Conservation (phyloP, 2,113 vertebrate genomes). For the Varanus salvator region DNA sequence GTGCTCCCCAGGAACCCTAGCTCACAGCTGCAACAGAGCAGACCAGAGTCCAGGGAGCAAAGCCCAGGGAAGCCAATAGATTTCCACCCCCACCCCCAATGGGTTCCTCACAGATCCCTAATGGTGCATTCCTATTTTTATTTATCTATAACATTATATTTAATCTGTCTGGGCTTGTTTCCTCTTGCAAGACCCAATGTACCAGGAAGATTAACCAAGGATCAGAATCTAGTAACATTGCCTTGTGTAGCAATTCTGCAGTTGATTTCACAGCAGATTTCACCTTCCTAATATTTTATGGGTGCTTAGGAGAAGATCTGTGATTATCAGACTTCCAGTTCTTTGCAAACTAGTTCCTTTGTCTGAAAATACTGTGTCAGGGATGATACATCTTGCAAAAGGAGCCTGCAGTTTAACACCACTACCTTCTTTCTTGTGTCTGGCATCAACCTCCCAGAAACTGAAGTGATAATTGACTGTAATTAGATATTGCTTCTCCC, state of each 20-base stretch:
- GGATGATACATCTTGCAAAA: background rate
- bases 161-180: too few relatives aligned
- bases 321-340: background rate
- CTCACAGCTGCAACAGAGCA: too few relatives aligned
- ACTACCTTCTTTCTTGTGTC: background rate
- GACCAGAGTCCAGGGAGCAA: too few relatives aligned
- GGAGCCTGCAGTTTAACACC: background rate
- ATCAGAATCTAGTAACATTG: background rate
- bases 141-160: too few relatives aligned
- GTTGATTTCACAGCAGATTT: background rate
- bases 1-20: too few relatives aligned
- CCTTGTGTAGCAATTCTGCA: background rate
- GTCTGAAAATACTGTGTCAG: background rate
- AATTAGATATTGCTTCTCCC: background rate
- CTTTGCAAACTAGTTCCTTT: background rate
- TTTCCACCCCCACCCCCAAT: too few relatives aligned
- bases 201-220: background rate
- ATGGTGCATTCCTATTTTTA: too few relatives aligned
- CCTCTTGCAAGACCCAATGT: too few relatives aligned
- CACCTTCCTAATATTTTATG: background rate
- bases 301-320: too few relatives aligned
- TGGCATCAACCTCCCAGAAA: background rate
- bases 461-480: background rate
- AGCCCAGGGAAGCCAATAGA: too few relatives aligned
- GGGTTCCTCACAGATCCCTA: too few relatives aligned